A percentile compares a stretch with the other conserved stretches of the same genome.
phyloP scores from a whole-genome alignment of 1,140 invertebrate genomes.

The Antheraea pernyi region DNA sequence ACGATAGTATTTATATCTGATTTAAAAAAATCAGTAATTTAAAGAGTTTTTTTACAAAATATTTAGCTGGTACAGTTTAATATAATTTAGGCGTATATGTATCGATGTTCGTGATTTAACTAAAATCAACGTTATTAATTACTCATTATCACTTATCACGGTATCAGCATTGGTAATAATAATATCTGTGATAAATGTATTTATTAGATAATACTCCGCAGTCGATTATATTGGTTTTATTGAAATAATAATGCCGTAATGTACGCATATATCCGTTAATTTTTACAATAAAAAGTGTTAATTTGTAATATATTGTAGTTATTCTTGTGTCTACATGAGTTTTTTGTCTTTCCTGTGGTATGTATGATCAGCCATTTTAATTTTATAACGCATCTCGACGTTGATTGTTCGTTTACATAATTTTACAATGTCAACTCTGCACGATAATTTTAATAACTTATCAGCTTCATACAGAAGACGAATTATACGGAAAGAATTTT shows the following conservation, averaged over 20 bases:
- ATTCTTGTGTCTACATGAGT: slow-evolving; percentile 21
- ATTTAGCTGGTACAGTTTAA: not conserved
- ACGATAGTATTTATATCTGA: too few relatives aligned
- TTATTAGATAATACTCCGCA: slow-evolving; percentile 23
- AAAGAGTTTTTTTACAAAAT: not conserved
- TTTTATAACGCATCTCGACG: slow-evolving; percentile 1
- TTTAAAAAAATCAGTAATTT: too few relatives aligned
- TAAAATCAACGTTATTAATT: slow-evolving; percentile 11
- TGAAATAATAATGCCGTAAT: slow-evolving; percentile 22
- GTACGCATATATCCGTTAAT: slow-evolving; percentile 6
- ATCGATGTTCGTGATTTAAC: slow-evolving; percentile 1
- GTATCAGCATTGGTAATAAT: slow-evolving; percentile 26
- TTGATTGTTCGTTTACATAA: not conserved
- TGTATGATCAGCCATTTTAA: slow-evolving; percentile 12
- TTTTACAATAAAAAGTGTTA: not conserved
- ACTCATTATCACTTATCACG: slow-evolving; percentile 24
- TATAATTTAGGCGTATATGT: not conserved
- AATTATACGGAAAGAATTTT: not conserved
- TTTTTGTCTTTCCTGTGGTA: slow-evolving; percentile 22
- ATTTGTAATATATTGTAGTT: not conserved
- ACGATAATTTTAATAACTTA: not conserved
- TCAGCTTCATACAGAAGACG: not conserved
- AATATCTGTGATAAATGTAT: slow-evolving; percentile 29
- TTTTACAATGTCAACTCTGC: not conserved
- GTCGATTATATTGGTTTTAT: slow-evolving; percentile 29